These are phyloP conservation scores for Enteromius unitaeniatus DNA, from an alignment of 2,797 vertebrate genomes.

Conservation along the genomic window DNA sequence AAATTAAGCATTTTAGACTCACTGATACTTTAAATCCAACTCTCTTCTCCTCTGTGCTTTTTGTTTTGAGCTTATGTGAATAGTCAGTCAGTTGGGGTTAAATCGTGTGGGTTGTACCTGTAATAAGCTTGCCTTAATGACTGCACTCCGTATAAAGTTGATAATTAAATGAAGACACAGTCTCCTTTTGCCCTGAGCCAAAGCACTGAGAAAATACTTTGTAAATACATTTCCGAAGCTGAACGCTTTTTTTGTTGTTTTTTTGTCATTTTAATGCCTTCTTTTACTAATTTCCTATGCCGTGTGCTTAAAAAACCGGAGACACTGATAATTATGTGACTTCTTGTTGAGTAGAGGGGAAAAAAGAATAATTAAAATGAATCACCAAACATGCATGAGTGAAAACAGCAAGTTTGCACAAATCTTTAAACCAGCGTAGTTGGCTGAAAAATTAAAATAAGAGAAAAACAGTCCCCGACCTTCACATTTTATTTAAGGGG, in stretches of 20 bases:
- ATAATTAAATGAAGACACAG: slow-evolving; percentile 80
- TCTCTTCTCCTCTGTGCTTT: not conserved
- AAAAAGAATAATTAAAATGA: slow-evolving; percentile 77
- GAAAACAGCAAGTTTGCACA: slow-evolving; percentile 58
- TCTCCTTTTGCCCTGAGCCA: slow-evolving; percentile 70
- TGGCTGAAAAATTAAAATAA: slow-evolving; percentile 27
- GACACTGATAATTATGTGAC: slow-evolving; percentile 57
- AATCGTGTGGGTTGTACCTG: slow-evolving; percentile 73
- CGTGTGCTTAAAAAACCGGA: slow-evolving; percentile 58
- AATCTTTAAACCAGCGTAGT: slow-evolving; percentile 43
- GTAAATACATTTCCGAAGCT: slow-evolving; percentile 72
- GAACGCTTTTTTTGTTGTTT: slow-evolving; percentile 50
- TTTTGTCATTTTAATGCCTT: slow-evolving; percentile 60
- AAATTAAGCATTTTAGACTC: not conserved
- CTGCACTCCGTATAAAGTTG: slow-evolving; percentile 75
- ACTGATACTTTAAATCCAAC: not conserved
- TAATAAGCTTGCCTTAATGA: slow-evolving; percentile 82
- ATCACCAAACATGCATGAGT: slow-evolving; percentile 72
- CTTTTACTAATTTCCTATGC: slow-evolving; percentile 55
- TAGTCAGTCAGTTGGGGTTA: slow-evolving; percentile 58
- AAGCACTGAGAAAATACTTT: slow-evolving; percentile 67
- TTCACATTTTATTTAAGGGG: slow-evolving; percentile 49
- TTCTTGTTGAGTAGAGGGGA: slow-evolving; percentile 52
- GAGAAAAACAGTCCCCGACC: slow-evolving; percentile 40
- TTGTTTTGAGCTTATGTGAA: not conserved